phyloP scores from a whole-genome alignment of 2,797 vertebrate species.

The Pipistrellus kuhlii region DNA sequence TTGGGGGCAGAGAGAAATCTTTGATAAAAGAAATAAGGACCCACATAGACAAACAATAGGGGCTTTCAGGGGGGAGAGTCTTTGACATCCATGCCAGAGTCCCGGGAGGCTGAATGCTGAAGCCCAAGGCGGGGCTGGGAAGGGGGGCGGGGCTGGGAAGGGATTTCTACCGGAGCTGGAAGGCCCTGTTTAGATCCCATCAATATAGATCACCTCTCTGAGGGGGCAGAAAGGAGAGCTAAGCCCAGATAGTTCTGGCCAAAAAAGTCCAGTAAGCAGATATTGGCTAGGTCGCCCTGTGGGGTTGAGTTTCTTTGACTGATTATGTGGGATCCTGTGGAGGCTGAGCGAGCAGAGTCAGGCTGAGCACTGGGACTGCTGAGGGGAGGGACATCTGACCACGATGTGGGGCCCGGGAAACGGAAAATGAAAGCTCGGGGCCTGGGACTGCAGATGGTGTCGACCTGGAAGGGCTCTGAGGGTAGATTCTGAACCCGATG shows the following conservation, averaged over 20 bases:
- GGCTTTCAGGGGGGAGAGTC: background rate
- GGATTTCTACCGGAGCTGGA: constrained; percentile 26
- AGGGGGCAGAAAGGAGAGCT: background rate
- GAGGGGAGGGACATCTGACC: constrained; percentile 1
- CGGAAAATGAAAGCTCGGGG: constrained; percentile 13
- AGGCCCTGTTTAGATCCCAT: background rate
- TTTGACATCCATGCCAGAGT: background rate
- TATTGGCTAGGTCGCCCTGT: constrained; percentile 27
- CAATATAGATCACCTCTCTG: constrained; percentile 19
- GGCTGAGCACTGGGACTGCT: background rate
- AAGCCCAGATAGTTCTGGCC: background rate
- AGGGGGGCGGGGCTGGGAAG: background rate
- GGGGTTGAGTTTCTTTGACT: constrained; percentile 52
- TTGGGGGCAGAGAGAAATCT: background rate
- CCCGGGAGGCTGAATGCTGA: background rate
- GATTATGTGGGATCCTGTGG: background rate
- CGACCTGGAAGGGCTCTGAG: background rate
- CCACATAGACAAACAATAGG: background rate
- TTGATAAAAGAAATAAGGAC: constrained; percentile 43
- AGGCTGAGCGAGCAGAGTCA: background rate
- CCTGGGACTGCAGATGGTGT: background rate
- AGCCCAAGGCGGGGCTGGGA: background rate
- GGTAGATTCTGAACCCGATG: background rate
- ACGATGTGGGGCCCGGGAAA: background rate
- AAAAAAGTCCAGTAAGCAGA: constrained; percentile 57